phyloP scores from a whole-genome alignment of 1,140 invertebrate genomes.

The Solen grandis region DNA sequence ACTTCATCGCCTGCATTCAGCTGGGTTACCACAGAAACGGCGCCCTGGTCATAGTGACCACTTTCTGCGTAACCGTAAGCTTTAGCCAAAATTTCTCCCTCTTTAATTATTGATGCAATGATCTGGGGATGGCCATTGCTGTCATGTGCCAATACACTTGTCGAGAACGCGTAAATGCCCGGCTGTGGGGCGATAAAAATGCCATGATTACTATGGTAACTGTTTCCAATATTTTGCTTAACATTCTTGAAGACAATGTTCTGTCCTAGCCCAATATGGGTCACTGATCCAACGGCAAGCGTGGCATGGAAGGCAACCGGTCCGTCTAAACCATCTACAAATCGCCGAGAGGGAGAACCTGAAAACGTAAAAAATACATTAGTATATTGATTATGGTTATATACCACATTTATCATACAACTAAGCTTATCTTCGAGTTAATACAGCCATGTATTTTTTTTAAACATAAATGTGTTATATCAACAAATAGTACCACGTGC shows the following conservation, averaged over 20 bases:
- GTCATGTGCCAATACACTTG: not conserved
- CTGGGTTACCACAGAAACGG: not conserved
- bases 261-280: conserved; percentile 1
- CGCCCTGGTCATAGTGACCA: not conserved
- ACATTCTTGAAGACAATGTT: conserved; percentile 17
- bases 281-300: not conserved
- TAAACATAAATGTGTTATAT: too few species aligned
- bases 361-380: too few species aligned
- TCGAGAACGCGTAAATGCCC: conserved; percentile 18
- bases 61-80: not conserved
- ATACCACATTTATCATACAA: too few species aligned
- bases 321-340: too few species aligned
- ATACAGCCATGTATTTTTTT: too few species aligned
- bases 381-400: too few species aligned
- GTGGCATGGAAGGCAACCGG: conserved; percentile 30
- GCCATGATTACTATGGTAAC: too few species aligned
- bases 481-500: too few species aligned
- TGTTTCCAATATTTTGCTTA: not conserved
- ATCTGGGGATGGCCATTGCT: too few species aligned
- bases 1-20: conserved; percentile 9
- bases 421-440: too few species aligned
- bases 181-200: not conserved
- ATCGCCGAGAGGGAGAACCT: too few species aligned
- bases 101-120: conserved; percentile 14
- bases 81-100: conserved; percentile 1